A percentile compares a stretch with the other conserved stretches of the same genome.
These are phyloP conservation scores for Connochaetes taurinus DNA, from an alignment of 2,113 vertebrate species.

Conservation along the genomic window DNA sequence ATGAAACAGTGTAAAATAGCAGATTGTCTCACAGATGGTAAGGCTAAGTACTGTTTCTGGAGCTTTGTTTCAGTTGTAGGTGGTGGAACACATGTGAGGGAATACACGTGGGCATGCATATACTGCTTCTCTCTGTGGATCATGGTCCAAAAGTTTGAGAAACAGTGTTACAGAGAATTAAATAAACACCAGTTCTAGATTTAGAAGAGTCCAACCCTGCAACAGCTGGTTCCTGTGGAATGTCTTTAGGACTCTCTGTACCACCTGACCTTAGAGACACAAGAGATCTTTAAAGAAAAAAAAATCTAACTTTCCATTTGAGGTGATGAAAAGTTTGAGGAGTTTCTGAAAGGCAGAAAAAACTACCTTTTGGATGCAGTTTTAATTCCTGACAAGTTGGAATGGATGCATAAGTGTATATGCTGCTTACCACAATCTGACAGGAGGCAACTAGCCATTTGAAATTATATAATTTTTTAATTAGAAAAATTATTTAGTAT, in stretches of 20 bases:
- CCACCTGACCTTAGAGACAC: background rate
- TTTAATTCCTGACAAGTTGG: background rate
- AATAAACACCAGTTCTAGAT: background rate
- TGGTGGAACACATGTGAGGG: background rate
- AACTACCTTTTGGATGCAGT: background rate
- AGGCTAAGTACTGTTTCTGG: background rate
- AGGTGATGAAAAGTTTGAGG: background rate
- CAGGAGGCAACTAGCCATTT: background rate
- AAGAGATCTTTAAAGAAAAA: conserved; percentile 22
- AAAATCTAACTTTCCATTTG: background rate
- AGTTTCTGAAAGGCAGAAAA: background rate
- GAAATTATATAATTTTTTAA: background rate
- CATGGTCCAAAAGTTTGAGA: background rate
- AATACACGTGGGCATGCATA: accelerated
- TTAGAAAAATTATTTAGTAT: background rate
- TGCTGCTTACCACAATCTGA: background rate
- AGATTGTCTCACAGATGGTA: background rate
- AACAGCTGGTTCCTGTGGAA: background rate
- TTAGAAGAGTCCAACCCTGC: background rate
- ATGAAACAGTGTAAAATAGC: background rate
- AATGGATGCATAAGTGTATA: background rate
- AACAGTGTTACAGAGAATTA: background rate
- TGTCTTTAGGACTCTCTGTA: background rate
- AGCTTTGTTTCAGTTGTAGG: background rate
- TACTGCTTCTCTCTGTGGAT: background rate